Conservation (phyloP, 2,113 vertebrate species). For the Chiloscyllium plagiosum region DNA sequence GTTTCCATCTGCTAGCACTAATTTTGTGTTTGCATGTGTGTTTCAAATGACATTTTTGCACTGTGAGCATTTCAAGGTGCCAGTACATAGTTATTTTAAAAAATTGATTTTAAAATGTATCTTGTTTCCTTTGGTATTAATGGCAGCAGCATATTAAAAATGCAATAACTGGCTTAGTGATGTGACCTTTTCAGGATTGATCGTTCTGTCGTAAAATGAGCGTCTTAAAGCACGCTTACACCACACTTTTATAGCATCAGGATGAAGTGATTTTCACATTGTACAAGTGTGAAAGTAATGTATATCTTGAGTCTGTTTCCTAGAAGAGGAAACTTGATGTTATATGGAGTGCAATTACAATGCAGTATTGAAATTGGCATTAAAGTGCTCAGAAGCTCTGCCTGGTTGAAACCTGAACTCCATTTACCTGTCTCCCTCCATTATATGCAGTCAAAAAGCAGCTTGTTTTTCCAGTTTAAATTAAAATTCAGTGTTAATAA, state of each 20-base stretch:
- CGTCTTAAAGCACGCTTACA: not conserved
- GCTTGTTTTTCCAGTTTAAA: not conserved
- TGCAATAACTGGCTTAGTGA: not conserved
- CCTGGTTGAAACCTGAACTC: not conserved
- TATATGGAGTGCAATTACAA: not conserved
- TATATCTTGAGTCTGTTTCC: not conserved
- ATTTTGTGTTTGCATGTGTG: too few species aligned
- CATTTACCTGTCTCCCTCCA: not conserved
- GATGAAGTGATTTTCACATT: not conserved
- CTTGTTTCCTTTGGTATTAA: not conserved
- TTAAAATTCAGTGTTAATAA: not conserved
- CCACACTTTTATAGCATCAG: not conserved
- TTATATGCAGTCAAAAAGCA: not conserved
- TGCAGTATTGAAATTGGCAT: not conserved
- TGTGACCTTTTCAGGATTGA: not conserved
- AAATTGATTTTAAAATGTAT: not conserved
- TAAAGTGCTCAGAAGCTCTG: not conserved
- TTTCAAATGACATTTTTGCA: not conserved
- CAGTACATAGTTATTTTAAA: not conserved
- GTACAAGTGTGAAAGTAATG: not conserved
- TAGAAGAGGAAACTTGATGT: not conserved
- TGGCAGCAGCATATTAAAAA: not conserved
- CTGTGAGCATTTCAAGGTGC: not conserved
- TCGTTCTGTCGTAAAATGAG: not conserved
- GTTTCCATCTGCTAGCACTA: too few species aligned